Evolutionary conservation across 2,113 vertebrate species (phyloP), one percentile per base, ranked within the genome.

Genomic region (Oryzias javanicus): DNA sequence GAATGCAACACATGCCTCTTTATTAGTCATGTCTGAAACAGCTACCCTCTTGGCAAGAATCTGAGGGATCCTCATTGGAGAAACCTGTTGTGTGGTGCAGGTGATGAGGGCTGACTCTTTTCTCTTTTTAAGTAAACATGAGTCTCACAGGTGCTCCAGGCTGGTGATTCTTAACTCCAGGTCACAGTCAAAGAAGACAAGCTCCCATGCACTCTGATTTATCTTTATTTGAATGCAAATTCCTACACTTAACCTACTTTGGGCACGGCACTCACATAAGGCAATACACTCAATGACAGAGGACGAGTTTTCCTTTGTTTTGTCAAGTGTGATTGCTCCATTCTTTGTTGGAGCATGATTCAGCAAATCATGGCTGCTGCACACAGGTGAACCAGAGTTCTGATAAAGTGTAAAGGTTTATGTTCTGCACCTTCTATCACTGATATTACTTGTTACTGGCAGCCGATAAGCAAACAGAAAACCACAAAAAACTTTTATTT

Each of bases 1-100:
- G 74, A 84, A 85, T 69, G 68, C 74, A 63, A 72, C 78, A 80
- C 72, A 84, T 74, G 78, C 54, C 79, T 76, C 81, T 82, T 81
- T 78, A 81, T 78, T 63, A 72, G 70, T 68, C 76, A 78, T 68
- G 72, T 69, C 52, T 55, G 35, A 56, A 65, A 67, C 69, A 45
- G 49, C 53, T 15, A 73, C 42, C 49, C 69, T 70, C 60, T 47
- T 55, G 47, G 61, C 14, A 47, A 40, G 63, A 76, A 55, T 45
- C 5, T 20, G 60, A 67, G 63, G 58, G 68, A 61, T 55, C 55
- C 68, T 64, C 53, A 12, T 19, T 35, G 25, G 20, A 49, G 29
- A 4, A 46, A 70, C 41, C 42, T 64, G 62, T 72, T 67, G 74
- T 60, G 77, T 16, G 15, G 4, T n/a, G 50, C 40, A 50, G 60